These are phyloP conservation scores for Enteromius afrohamiltoni DNA, from an alignment of 2,797 vertebrate species.

Conservation along the genomic window DNA sequence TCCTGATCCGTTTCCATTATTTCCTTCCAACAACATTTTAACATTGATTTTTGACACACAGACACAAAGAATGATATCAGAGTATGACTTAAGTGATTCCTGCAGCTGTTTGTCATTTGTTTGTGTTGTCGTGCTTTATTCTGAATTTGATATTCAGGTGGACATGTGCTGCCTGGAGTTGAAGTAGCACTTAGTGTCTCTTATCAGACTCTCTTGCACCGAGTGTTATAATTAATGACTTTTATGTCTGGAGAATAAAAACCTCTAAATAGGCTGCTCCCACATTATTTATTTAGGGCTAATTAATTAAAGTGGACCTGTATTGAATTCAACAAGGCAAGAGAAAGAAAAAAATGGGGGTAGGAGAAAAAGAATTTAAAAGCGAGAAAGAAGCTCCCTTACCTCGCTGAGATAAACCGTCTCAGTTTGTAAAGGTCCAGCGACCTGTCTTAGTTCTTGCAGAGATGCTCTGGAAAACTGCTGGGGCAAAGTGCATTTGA, in stretches of 20 bases:
- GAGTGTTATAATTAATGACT: conserved; percentile 78
- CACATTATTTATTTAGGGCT: conserved; percentile 82
- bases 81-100: conserved; percentile 44
- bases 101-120: conserved; percentile 49
- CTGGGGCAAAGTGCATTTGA: neutral
- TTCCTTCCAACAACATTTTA: conserved; percentile 59
- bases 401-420: conserved; percentile 52
- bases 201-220: conserved; percentile 67
- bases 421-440: conserved; percentile 46
- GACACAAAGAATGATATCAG: conserved; percentile 52
- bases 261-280: conserved; percentile 71
- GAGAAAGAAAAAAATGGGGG: conserved; percentile 23
- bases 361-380: conserved; percentile 29
- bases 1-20: conserved; percentile 63
- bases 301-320: conserved; percentile 80
- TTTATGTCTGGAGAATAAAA: conserved; percentile 79
- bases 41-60: conserved; percentile 60
- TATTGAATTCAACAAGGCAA: conserved; percentile 72
- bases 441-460: conserved; percentile 36
- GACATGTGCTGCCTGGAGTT: conserved; percentile 56
- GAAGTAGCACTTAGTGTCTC: conserved; percentile 55
- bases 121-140: conserved; percentile 40
- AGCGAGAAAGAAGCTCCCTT: conserved; percentile 22
- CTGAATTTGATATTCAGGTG: conserved; percentile 51
- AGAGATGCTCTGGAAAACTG: conserved; percentile 43